A percentile compares a stretch with the other conserved stretches of the same genome.
Evolutionary conservation across 2,888 invertebrate genomes (phyloP).

Genomic region (Malthinus seriepunctatus): DNA sequence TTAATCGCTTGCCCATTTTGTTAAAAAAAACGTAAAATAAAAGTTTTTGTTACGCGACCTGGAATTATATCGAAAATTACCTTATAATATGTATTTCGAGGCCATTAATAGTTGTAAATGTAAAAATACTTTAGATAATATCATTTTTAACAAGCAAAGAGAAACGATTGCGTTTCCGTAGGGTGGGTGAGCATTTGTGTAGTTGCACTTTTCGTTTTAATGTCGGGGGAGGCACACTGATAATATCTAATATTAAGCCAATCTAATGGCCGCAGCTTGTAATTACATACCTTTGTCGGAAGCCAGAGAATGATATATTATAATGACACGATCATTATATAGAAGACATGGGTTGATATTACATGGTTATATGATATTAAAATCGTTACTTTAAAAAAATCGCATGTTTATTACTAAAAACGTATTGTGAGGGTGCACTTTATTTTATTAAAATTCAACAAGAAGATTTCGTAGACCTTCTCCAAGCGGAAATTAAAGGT

Average conservation of each 20-base stretch:
- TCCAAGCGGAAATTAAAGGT: too few species aligned
- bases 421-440: not conserved
- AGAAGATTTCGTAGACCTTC: too few species aligned
- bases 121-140: slow-evolving; percentile 13
- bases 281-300: slow-evolving; percentile 33
- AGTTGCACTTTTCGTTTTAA: slow-evolving; percentile 14
- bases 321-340: slow-evolving; percentile 29
- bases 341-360: slow-evolving; percentile 32
- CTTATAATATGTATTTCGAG: not conserved
- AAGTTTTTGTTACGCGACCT: too few species aligned
- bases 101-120: slow-evolving; percentile 12
- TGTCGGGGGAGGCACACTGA: slow-evolving; percentile 14
- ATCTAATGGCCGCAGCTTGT: slow-evolving; percentile 30
- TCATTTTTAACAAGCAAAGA: slow-evolving; percentile 5
- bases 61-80: not conserved
- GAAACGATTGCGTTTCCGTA: slow-evolving; percentile 7
- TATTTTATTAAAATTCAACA: too few species aligned
- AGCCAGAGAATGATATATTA: slow-evolving; percentile 29
- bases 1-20: too few species aligned
- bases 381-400: slow-evolving; percentile 8
- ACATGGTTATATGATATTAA: slow-evolving; percentile 14
- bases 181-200: slow-evolving; percentile 6
- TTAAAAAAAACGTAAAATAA: too few species aligned
- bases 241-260: slow-evolving; percentile 30
- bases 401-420: not conserved